Evolutionary conservation across 2,797 vertebrate species (phyloP).

Genomic region (Enteromius viviparus): DNA sequence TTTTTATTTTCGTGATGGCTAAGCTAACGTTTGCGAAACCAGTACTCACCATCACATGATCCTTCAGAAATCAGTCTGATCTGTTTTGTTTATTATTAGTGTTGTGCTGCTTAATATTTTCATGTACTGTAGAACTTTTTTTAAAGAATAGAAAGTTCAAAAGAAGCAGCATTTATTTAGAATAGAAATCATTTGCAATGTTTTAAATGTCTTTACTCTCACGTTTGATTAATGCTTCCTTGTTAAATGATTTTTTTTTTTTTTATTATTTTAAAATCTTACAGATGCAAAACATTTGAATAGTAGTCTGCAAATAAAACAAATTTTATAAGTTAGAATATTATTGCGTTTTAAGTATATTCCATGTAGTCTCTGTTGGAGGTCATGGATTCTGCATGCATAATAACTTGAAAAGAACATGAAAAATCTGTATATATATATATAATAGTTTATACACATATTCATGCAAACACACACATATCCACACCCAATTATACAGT

Average conservation of each 20-base stretch:
- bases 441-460: neutral
- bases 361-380: neutral
- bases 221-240: neutral
- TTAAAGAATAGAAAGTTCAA: neutral
- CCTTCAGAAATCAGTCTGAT: neutral
- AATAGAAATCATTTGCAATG: neutral
- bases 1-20: neutral
- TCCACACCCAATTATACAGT: constrained; percentile 9
- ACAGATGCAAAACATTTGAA: neutral
- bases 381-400: neutral
- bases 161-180: neutral
- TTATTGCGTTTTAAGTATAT: neutral
- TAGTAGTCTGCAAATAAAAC: neutral
- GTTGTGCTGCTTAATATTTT: neutral
- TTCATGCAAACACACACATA: constrained; percentile 15
- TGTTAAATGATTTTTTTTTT: neutral
- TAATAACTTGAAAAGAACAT: neutral
- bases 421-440: neutral
- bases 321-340: neutral
- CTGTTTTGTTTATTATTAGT: neutral
- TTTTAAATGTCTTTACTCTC: neutral
- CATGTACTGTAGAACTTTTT: neutral
- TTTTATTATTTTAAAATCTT: neutral
- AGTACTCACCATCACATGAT: neutral
- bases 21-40: neutral